Conservation (phyloP, 2,888 invertebrate genomes). For the Scaptodrosophila latifasciaeformis region DNA sequence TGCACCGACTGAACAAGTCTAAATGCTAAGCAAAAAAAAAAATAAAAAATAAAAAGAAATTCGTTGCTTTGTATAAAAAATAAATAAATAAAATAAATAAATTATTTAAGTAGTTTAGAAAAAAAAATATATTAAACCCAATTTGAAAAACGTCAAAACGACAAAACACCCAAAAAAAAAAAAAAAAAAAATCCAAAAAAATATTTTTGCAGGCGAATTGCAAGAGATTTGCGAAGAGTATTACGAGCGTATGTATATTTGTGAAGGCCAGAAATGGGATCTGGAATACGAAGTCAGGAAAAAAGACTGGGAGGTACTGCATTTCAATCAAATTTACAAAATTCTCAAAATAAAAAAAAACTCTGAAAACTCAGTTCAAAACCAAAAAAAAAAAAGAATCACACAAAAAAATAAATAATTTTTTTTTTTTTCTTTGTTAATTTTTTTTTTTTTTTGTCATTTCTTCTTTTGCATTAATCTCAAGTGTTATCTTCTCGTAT, state of each 20-base stretch:
- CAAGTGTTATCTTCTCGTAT: slow-evolving; percentile 35
- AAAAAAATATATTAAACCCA: slow-evolving; percentile 14
- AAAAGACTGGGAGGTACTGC: slow-evolving; percentile 99
- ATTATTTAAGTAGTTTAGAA: no score
- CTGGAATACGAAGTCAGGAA: slow-evolving; percentile 99
- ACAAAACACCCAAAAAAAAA: slow-evolving; percentile 14
- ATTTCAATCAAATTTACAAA: slow-evolving; percentile 54
- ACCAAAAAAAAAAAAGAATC: slow-evolving; percentile 31
- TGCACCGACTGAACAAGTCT: slow-evolving; percentile 23
- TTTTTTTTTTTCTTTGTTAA: slow-evolving; percentile 20
- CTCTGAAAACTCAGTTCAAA: slow-evolving; percentile 54
- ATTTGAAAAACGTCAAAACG: slow-evolving; percentile 16
- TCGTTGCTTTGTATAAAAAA: no score
- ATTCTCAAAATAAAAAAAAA: slow-evolving; percentile 32
- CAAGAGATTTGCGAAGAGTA: slow-evolving; percentile 96
- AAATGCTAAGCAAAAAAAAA: slow-evolving; percentile 20
- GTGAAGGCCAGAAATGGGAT: slow-evolving; percentile 99
- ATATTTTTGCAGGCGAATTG: slow-evolving; percentile 78
- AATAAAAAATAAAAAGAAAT: no score
- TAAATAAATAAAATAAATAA: background rate
- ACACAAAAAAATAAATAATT: slow-evolving; percentile 42
- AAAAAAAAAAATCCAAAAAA: slow-evolving; percentile 17
- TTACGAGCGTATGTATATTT: slow-evolving; percentile 96
- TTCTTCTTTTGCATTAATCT: slow-evolving; percentile 27
- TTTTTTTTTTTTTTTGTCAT: slow-evolving; percentile 37